Evolutionary conservation across 2,113 vertebrate genomes (phyloP).

Genomic region (Sarotherodon lohbergeri): DNA sequence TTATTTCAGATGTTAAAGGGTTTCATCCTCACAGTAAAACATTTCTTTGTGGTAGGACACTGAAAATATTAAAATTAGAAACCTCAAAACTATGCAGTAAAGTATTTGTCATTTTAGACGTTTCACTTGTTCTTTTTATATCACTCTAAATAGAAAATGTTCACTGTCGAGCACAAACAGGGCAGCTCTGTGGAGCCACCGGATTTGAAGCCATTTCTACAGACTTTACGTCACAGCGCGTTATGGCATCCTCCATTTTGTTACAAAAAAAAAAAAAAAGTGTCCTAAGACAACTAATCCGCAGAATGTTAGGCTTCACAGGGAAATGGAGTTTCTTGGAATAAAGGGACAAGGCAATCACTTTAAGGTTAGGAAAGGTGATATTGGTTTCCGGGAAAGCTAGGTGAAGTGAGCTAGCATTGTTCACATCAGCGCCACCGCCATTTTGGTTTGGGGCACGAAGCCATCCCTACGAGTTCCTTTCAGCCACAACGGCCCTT

Average conservation of each 20-base stretch:
- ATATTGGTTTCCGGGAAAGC: neutral
- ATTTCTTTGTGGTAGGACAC: neutral
- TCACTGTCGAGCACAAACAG: neutral
- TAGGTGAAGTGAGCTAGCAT: neutral
- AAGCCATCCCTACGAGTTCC: neutral
- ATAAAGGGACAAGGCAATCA: neutral
- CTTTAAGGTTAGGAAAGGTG: too few relatives aligned
- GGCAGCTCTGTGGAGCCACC: neutral
- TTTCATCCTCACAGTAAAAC: neutral
- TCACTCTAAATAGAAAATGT: neutral
- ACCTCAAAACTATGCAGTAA: neutral
- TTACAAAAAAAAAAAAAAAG: neutral
- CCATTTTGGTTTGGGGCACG: neutral
- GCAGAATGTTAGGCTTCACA: neutral
- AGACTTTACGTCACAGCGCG: too few relatives aligned
- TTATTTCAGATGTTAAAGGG: neutral
- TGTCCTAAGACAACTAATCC: neutral
- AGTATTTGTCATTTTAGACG: neutral
- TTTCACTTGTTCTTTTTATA: neutral
- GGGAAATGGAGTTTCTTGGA: fast-evolving
- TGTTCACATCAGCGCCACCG: neutral
- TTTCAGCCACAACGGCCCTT: fast-evolving
- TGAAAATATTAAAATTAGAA: too few relatives aligned
- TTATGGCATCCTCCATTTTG: neutral
- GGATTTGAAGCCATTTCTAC: neutral